Percentiles rank a stretch among this genome's conserved stretches.
These are phyloP conservation scores for Rhagium mordax DNA, from an alignment of 2,888 invertebrate genomes.

Conservation along the genomic window DNA sequence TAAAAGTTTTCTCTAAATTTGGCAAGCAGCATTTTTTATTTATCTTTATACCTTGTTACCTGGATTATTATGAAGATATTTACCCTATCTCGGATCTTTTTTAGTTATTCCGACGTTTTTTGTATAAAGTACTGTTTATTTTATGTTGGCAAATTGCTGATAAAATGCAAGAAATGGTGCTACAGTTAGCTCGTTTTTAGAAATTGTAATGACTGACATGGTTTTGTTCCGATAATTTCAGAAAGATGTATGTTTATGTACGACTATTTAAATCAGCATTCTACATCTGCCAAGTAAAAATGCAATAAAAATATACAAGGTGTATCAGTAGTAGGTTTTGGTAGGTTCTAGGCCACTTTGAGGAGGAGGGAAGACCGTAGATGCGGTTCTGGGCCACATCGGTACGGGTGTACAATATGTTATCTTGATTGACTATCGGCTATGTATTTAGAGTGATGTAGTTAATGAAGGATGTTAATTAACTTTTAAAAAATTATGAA, in stretches of 20 bases:
- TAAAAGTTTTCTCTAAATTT: conserved; percentile 41
- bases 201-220: conserved; percentile 14
- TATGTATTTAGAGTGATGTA: too few species aligned
- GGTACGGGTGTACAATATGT: too few species aligned
- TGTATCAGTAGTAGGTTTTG: not conserved
- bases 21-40: conserved; percentile 34
- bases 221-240: conserved; percentile 9
- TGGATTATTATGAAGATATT: conserved; percentile 35
- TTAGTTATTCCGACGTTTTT: conserved; percentile 32
- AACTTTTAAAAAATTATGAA: too few species aligned
- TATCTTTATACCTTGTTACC: conserved; percentile 34
- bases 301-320: not conserved
- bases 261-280: not conserved
- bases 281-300: not conserved
- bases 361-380: too few species aligned
- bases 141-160: conserved; percentile 28
- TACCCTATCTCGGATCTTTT: conserved; percentile 36
- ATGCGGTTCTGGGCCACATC: too few species aligned
- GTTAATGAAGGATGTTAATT: too few species aligned
- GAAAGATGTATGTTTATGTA: not conserved
- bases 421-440: too few species aligned
- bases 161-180: conserved; percentile 32
- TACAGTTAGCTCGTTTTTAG: conserved; percentile 28
- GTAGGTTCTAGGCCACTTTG: too few species aligned
- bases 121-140: conserved; percentile 25